phyloP scores from a whole-genome alignment of 2,797 vertebrate species.

The Sebastes wilsoni region DNA sequence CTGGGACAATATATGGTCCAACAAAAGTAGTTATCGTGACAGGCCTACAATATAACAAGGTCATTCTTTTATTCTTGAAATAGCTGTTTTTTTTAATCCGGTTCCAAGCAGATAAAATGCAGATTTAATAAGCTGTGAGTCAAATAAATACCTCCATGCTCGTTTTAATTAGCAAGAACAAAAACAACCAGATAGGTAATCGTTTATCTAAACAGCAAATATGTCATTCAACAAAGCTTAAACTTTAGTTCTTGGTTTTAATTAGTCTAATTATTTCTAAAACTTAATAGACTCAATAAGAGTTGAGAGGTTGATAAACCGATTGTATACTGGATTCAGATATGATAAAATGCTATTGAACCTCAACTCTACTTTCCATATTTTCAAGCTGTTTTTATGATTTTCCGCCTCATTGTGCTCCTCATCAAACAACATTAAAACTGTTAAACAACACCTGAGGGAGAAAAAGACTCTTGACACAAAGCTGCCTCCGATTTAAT shows the following conservation, averaged over 20 bases:
- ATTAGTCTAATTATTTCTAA: background rate
- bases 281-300: background rate
- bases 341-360: background rate
- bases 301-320: no score
- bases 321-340: background rate
- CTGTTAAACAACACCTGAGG: constrained; percentile 37
- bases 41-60: background rate
- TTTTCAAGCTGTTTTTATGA: constrained; percentile 1
- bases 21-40: no score
- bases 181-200: background rate
- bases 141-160: fast-evolving
- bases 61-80: background rate
- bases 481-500: constrained; percentile 30
- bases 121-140: background rate
- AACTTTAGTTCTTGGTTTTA: background rate
- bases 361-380: background rate
- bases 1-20: no score
- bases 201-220: background rate
- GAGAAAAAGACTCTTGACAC: constrained; percentile 10
- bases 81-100: background rate
- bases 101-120: background rate
- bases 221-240: background rate
- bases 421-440: constrained; percentile 24
- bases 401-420: constrained; percentile 50
- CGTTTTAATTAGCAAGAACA: background rate